A percentile compares a stretch with the other conserved stretches of the same genome.
Conservation (phyloP, 2,797 vertebrate genomes). For the Taenioides sp. region DNA sequence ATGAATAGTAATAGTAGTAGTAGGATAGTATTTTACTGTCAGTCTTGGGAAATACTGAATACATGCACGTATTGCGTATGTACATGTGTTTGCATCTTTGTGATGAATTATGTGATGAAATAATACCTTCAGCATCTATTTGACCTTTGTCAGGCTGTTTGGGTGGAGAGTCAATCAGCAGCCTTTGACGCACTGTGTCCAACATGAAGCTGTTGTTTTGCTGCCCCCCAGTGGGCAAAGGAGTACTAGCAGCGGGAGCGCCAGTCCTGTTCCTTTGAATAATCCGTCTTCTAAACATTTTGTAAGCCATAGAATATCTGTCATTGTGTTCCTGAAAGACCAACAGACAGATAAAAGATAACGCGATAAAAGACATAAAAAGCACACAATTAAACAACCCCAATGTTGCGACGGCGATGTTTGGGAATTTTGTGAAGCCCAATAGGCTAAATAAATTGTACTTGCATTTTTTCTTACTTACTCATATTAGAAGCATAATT, state of each 20-base stretch:
- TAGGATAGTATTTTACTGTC: too few species aligned
- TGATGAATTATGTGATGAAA: background rate
- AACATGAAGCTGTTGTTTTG: conserved; percentile 45
- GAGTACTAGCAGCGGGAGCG: conserved; percentile 64
- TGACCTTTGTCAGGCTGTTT: conserved; percentile 8
- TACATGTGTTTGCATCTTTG: background rate
- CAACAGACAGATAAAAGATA: conserved; percentile 5
- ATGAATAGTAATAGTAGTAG: background rate
- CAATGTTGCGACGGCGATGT: background rate
- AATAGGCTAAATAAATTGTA: too few species aligned
- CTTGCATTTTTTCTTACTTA: too few species aligned
- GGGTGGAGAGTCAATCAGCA: conserved; percentile 62
- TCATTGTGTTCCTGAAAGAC: conserved; percentile 34
- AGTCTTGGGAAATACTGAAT: too few species aligned
- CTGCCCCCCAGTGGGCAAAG: conserved; percentile 71
- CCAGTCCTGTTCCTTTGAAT: conserved; percentile 28
- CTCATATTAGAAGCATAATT: too few species aligned
- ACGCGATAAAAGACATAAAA: background rate
- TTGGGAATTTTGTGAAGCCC: too few species aligned
- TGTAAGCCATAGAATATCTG: conserved; percentile 34
- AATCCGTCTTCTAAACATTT: conserved; percentile 64
- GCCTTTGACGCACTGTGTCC: conserved; percentile 59
- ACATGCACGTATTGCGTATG: too few species aligned
- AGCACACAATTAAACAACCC: background rate
- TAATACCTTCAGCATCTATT: background rate